Conservation (phyloP, 2,113 vertebrate genomes). For the Neolamprologus brichardi region DNA sequence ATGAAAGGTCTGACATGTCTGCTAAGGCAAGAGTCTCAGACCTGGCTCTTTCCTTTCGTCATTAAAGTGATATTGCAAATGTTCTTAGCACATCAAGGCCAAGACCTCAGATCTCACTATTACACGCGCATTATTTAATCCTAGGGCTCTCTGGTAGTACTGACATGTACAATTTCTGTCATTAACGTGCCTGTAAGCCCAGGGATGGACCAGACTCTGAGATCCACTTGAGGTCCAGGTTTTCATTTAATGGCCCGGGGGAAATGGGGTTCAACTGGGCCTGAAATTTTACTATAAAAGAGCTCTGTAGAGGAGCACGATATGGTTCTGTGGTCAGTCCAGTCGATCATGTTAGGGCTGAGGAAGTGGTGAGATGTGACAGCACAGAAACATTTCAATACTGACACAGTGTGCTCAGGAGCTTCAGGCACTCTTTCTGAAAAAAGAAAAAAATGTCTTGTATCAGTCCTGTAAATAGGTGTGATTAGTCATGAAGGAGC, state of each 20-base stretch:
- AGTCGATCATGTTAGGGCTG: slow-evolving; percentile 66
- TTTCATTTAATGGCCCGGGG: slow-evolving; percentile 67
- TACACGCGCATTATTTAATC: slow-evolving; percentile 70
- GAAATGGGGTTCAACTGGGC: slow-evolving; percentile 59
- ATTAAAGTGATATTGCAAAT: slow-evolving; percentile 66
- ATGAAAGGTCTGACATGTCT: slow-evolving; percentile 59
- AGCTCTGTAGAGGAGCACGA: slow-evolving; percentile 51
- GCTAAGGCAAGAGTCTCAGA: slow-evolving; percentile 41
- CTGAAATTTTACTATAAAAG: slow-evolving; percentile 69
- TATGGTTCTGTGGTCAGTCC: slow-evolving; percentile 41
- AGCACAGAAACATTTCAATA: slow-evolving; percentile 68
- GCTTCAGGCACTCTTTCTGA: slow-evolving; percentile 52
- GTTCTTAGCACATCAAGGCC: slow-evolving; percentile 64
- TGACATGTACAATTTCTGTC: slow-evolving; percentile 69
- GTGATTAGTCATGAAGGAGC: slow-evolving; percentile 76
- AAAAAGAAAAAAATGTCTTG: slow-evolving; percentile 41
- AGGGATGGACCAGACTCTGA: slow-evolving; percentile 48
- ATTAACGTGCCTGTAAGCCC: slow-evolving; percentile 61
- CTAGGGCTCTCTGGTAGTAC: slow-evolving; percentile 55
- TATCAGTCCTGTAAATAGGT: slow-evolving; percentile 64
- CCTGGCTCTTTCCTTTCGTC: slow-evolving; percentile 26
- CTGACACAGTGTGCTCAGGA: slow-evolving; percentile 51
- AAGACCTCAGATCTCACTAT: slow-evolving; percentile 63
- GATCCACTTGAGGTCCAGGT: slow-evolving; percentile 52
- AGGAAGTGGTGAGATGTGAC: slow-evolving; percentile 64